phyloP scores from a whole-genome alignment of 2,797 vertebrate species.

The Diplodus sargus region DNA sequence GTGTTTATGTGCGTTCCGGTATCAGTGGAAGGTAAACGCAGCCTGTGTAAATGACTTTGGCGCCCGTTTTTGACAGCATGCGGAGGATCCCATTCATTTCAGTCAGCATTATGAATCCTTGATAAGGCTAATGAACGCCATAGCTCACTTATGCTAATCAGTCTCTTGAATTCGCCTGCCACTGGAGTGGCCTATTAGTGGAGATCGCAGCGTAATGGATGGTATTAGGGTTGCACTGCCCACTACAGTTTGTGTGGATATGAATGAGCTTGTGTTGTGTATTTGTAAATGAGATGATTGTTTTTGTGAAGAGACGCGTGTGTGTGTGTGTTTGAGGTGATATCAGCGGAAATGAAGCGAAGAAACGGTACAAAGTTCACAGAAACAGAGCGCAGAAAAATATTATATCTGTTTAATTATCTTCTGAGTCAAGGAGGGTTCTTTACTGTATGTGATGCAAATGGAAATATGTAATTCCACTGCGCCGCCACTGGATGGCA shows the following conservation, averaged over 20 bases:
- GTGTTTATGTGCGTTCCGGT: constrained; percentile 2
- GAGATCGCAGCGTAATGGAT: constrained; percentile 65
- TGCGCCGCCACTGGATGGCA: constrained; percentile 63
- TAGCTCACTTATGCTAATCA: constrained; percentile 74
- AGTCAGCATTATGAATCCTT: constrained; percentile 62
- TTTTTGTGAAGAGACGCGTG: neutral
- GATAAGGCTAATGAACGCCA: constrained; percentile 71
- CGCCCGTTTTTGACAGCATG: constrained; percentile 10
- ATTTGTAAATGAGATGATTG: neutral
- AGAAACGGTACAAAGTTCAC: neutral
- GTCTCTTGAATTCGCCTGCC: constrained; percentile 62
- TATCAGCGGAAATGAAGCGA: neutral
- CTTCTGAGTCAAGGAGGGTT: neutral
- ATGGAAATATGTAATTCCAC: neutral
- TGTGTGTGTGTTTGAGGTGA: neutral
- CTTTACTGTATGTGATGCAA: neutral
- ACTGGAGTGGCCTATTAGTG: constrained; percentile 57
- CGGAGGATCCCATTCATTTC: constrained; percentile 47
- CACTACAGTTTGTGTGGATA: constrained; percentile 2
- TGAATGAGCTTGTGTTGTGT: constrained; percentile 2
- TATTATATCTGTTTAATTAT: neutral
- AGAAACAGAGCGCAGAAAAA: neutral
- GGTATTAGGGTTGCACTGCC: constrained; percentile 30
- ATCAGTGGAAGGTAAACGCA: constrained; percentile 15
- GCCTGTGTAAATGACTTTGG: constrained; percentile 28